phyloP scores from a whole-genome alignment of 2,113 vertebrate genomes.

The Erythrocebus patas region DNA sequence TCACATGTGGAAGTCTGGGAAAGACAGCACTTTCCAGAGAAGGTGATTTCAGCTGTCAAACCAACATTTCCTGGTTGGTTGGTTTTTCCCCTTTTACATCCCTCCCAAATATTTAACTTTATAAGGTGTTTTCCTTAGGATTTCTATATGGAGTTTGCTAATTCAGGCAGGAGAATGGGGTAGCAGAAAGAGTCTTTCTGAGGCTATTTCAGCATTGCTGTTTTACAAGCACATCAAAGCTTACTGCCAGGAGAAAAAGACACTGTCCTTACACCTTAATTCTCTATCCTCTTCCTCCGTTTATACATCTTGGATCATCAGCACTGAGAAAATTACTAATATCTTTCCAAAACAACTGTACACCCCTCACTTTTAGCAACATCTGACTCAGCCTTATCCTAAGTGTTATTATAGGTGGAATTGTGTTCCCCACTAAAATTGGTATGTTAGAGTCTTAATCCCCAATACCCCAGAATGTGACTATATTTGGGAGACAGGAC shows the following conservation, averaged over 20 bases:
- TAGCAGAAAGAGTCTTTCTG: rapidly evolving
- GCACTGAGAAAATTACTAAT: neutral
- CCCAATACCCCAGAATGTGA: neutral
- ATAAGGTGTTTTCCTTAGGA: neutral
- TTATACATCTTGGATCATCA: rapidly evolving
- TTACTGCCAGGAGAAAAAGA: neutral
- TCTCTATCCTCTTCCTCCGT: neutral
- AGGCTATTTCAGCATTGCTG: rapidly evolving
- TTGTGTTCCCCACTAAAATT: no score
- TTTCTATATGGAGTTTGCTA: rapidly evolving
- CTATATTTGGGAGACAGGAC: neutral
- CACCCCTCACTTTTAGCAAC: no score
- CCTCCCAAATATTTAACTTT: neutral
- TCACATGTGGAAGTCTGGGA: neutral
- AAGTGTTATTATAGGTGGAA: neutral
- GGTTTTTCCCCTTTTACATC: neutral
- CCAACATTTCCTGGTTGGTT: neutral
- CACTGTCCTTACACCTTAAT: neutral
- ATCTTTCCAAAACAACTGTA: rapidly evolving
- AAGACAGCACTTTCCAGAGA: neutral
- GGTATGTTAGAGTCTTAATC: no score
- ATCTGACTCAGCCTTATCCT: neutral
- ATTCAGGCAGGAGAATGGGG: rapidly evolving
- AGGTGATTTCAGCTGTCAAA: neutral
- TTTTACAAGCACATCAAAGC: rapidly evolving